Percentiles rank a stretch among this genome's conserved stretches.
phyloP scores from a whole-genome alignment of 2,888 invertebrate genomes.

The Allophyes oxyacanthae region DNA sequence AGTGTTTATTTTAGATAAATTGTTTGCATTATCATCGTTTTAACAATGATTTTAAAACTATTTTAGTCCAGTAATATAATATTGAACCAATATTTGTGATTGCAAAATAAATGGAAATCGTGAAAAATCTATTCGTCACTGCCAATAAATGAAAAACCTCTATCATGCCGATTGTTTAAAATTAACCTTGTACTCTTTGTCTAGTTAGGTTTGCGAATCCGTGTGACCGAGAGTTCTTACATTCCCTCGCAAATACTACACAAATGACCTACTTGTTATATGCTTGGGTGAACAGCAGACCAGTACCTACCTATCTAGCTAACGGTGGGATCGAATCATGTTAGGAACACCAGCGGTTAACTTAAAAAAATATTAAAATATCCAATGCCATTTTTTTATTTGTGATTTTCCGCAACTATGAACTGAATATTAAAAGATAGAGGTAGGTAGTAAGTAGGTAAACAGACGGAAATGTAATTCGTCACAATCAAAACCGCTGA shows the following conservation, averaged over 20 bases:
- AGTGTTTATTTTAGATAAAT: conserved; percentile 2
- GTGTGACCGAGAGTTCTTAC: conserved; percentile 12
- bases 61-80: no score
- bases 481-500: conserved; percentile 1
- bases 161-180: conserved; percentile 17
- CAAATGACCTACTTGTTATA: conserved; percentile 34
- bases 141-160: conserved; percentile 14
- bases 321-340: conserved; percentile 13
- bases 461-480: conserved; percentile 11
- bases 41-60: no score
- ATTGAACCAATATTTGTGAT: conserved; percentile 9
- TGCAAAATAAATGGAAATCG: conserved; percentile 34
- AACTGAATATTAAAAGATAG: neutral
- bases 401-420: conserved; percentile 2
- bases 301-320: no score
- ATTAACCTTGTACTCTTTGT: conserved; percentile 36
- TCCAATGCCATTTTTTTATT: neutral
- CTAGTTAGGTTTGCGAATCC: conserved; percentile 9
- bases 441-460: conserved; percentile 22
- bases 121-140: conserved; percentile 6
- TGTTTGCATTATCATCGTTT: neutral
- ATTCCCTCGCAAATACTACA: conserved; percentile 24
- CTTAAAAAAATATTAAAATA: neutral
- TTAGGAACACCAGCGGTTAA: neutral
- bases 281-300: conserved; percentile 24